phyloP scores from a whole-genome alignment of 2,113 vertebrate genomes.

The Lepus americanus region DNA sequence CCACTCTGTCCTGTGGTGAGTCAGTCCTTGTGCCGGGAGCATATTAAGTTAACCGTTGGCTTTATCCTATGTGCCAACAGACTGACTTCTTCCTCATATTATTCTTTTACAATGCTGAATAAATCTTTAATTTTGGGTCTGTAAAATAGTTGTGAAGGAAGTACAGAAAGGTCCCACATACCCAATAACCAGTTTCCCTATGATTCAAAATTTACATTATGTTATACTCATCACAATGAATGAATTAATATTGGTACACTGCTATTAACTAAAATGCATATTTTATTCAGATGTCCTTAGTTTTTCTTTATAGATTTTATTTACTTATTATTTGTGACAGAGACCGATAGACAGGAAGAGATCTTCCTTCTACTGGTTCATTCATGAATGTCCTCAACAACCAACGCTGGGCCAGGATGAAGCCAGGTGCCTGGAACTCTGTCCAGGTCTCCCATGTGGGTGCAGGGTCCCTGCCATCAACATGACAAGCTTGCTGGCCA shows the following conservation, averaged over 20 bases:
- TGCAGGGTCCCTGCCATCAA: too few species aligned
- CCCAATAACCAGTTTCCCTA: background rate
- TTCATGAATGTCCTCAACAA: too few species aligned
- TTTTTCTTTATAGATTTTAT: background rate
- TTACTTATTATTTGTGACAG: too few species aligned
- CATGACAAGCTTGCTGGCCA: too few species aligned
- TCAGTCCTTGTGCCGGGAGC: background rate
- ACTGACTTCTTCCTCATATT: background rate
- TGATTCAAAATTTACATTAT: rapidly evolving
- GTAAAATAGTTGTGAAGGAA: background rate
- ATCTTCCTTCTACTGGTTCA: too few species aligned
- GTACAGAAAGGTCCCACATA: background rate
- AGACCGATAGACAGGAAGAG: too few species aligned
- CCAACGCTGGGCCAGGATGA: too few species aligned
- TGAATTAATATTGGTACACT: background rate
- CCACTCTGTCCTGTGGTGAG: background rate
- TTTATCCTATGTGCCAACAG: background rate
- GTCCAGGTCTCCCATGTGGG: too few species aligned
- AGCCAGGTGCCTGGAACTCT: too few species aligned
- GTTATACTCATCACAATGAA: background rate
- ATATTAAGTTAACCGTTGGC: background rate
- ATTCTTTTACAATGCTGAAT: background rate
- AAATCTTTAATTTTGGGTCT: background rate
- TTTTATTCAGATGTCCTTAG: background rate
- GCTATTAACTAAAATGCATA: background rate